Evolutionary conservation across 2,888 invertebrate species (phyloP).

Genomic region (Tryphoninae sp.): DNA sequence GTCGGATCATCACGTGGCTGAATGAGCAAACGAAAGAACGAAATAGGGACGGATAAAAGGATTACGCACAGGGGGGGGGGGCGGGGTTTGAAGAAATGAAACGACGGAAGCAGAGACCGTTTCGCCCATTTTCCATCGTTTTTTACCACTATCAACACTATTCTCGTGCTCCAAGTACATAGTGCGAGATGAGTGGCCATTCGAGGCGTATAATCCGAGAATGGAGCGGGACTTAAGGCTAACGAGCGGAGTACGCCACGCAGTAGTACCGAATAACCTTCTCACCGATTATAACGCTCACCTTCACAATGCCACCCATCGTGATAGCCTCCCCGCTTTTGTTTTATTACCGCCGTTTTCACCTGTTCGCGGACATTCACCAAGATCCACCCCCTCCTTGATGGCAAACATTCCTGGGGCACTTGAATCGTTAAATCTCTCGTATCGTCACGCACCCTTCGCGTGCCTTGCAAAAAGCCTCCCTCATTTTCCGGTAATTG

Average conservation of each 20-base stretch:
- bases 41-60: background rate
- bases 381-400: background rate
- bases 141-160: background rate
- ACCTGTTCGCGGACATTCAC: background rate
- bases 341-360: background rate
- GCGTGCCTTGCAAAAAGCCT: background rate
- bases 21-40: background rate
- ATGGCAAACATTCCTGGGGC: background rate
- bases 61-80: background rate
- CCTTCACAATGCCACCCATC: conserved; percentile 16
- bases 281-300: conserved; percentile 42
- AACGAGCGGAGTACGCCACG: conserved; percentile 55
- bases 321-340: conserved; percentile 1
- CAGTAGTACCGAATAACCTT: conserved; percentile 40
- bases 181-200: background rate
- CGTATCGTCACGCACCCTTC: background rate
- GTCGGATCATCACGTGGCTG: conserved; percentile 4
- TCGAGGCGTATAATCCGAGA: background rate
- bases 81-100: background rate
- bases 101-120: background rate
- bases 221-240: conserved; percentile 55
- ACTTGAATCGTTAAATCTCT: conserved; percentile 2
- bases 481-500: background rate
- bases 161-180: background rate
- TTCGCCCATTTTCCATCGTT: background rate